Base-by-base conservation (phyloP, 2,888 invertebrate species). In the Sthenelais limicola region DNA sequence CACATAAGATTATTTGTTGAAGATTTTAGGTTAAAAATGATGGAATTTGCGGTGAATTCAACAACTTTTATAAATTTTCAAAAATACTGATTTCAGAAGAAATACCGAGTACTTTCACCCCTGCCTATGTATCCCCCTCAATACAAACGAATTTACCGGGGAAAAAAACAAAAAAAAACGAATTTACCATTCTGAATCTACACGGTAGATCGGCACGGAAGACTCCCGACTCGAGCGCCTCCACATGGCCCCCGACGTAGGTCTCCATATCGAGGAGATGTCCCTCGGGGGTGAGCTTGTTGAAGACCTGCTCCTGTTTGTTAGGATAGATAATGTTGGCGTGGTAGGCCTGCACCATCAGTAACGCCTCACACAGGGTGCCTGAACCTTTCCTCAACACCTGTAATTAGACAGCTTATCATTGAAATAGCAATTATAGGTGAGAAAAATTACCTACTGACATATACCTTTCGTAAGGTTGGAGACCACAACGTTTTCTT, bases 211-310 rank as follows among this genome's bases (percentile, higher is more conserved):
- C 98, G 0, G 98, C 95, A 69, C 98, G 91, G 87, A 98, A 99
- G 0, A 99, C 95, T 0, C 99, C 99, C 0, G 97, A 97, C 88
- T 99, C 99, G 54, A 99, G 87, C 0, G 99, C 99, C 88, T 99
- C 99, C 0, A 99, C 99, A 85, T 99, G 99, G 0, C 98, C 99
- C 0, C 99, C 99, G 0, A 99, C 98, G 85, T 99, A 99, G 0
- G 99, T 99, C 90, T 99, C 99, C 1, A 94, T 93, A 83, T 98
- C 97, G 56, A 99, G 89, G 5, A 98, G 92, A 84, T 98, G 98
- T 0, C 99, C 99, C 86, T 98, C 96, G 0, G 90, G 90, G 0
- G 97, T 97, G 73, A 98, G 89, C 87, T 96, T 96, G 85, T 94
- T 96, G 0, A 95, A 94, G 3, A 9, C 79, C 0, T 82, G 78